Evolutionary conservation across 2,888 invertebrate genomes (phyloP), one percentile per base, ranked within the genome.

Genomic region (Eupithecia pulchellata): DNA sequence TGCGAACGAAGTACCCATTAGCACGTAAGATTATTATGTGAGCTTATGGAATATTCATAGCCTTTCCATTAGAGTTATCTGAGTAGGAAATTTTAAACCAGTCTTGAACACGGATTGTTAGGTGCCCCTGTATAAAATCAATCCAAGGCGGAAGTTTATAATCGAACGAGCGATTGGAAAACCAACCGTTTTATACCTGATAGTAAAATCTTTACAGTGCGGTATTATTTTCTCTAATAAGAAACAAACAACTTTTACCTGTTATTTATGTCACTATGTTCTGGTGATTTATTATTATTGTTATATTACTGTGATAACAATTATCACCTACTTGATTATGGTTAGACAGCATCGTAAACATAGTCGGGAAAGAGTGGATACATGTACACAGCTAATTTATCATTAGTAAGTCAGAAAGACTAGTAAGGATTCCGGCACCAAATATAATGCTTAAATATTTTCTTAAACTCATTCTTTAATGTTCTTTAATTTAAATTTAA

Each of bases 21-120:
- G 13, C 42, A 72, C 71, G 68, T 73, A 72, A 70, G 39, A 9
- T 72, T 57, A 66, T 68, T 67, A 72, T 62, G 55, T 52, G 62
- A 68, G 57, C 64, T 63, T 64, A 64, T 70, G 61, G 68, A 74
- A 74, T 75, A 73, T 69, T 70, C 58, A 70, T 70, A 57, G 60
- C 32, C 66, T 66, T 70, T 66, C 42, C 63, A 70, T 42, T 39
- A 29, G 25, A 11, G 30, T 47, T 52, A 67, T 62, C 67, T 55
- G 39, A 39, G 62, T 57, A 68, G 36, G 62, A 68, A 68, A 57
- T 27, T 36, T 11, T 20, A 20, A 8, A 61, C 52, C 52, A 6
- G 61, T 61, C 32, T n/a, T 47, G 47, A 47, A 25, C 20, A 20
- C 47, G 20, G 11, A 47, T 47, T 52, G 25, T 25, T 4, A 25